phyloP scores from a whole-genome alignment of 1,140 invertebrate species.

The Drosophila setifemur region DNA sequence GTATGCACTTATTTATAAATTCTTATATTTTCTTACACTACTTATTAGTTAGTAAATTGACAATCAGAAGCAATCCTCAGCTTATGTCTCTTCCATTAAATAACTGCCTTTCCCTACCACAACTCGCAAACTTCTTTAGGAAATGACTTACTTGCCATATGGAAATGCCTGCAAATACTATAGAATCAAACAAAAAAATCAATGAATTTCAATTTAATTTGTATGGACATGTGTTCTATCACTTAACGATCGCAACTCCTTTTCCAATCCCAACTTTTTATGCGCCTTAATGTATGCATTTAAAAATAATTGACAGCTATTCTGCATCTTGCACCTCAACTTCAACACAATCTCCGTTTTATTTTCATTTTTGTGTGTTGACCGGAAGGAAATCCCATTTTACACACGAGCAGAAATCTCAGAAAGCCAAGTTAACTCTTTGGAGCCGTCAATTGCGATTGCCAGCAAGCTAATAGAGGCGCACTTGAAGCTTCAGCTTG shows the following conservation, averaged over 20 bases:
- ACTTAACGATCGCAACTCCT: background rate
- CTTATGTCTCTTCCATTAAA: background rate
- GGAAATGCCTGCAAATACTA: background rate
- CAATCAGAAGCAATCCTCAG: background rate
- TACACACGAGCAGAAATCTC: constrained; percentile 36
- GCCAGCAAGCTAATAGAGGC: constrained; percentile 68
- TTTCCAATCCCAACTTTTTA: constrained; percentile 10
- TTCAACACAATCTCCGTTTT: constrained; percentile 18
- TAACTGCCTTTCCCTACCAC: background rate
- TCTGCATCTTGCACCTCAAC: constrained; percentile 18
- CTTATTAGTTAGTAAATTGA: background rate
- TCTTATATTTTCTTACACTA: no score
- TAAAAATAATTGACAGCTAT: constrained; percentile 1
- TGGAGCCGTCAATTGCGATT: constrained; percentile 73
- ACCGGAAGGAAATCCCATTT: constrained; percentile 71
- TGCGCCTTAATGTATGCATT: constrained; percentile 57
- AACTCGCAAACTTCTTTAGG: background rate
- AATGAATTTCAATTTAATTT: no score
- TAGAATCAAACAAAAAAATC: constrained; percentile 28
- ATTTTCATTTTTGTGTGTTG: constrained; percentile 8
- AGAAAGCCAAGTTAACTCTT: constrained; percentile 58
- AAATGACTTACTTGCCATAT: background rate
- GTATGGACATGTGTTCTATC: constrained; percentile 8
- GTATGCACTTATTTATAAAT: no score
- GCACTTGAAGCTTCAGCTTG: constrained; percentile 23